A percentile compares a stretch with the other conserved stretches of the same genome.
Conservation (phyloP, 2,113 vertebrate species). For the Vombatus ursinus region DNA sequence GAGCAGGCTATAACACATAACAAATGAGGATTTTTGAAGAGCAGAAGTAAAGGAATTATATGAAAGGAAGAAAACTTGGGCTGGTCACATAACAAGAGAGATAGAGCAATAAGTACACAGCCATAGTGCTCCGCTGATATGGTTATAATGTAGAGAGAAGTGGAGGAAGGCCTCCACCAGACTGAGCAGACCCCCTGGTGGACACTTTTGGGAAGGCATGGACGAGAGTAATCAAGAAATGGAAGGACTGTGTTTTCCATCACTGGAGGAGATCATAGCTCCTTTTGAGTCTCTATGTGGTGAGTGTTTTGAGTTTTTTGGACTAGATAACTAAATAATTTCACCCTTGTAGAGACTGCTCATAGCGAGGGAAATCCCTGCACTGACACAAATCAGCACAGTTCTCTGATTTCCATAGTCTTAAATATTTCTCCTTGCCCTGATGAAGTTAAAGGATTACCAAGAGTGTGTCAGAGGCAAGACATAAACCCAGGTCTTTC, state of each 20-base stretch:
- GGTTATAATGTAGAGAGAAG: background rate
- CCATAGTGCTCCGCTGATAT: background rate
- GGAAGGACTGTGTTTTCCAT: background rate
- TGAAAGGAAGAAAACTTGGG: background rate
- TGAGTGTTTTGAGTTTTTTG: background rate
- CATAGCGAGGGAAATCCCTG: background rate
- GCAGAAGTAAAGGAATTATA: background rate
- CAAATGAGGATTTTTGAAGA: background rate
- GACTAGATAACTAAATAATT: background rate
- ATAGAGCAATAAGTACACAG: background rate
- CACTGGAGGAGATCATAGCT: background rate
- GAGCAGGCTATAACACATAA: background rate
- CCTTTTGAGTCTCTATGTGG: background rate
- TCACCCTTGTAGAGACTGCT: background rate
- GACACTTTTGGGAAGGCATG: background rate
- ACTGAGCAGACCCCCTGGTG: background rate
- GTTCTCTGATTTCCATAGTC: background rate
- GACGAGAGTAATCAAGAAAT: background rate
- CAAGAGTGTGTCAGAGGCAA: background rate
- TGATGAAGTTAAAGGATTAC: background rate
- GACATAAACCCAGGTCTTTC: background rate
- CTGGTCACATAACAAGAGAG: background rate
- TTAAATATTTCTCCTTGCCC: background rate
- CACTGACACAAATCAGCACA: background rate
- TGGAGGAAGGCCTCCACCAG: background rate